Evolutionary conservation across 53 echinoderm and acorn worm genomes (phyloP).

Genomic region (Antedon mediterranea): DNA sequence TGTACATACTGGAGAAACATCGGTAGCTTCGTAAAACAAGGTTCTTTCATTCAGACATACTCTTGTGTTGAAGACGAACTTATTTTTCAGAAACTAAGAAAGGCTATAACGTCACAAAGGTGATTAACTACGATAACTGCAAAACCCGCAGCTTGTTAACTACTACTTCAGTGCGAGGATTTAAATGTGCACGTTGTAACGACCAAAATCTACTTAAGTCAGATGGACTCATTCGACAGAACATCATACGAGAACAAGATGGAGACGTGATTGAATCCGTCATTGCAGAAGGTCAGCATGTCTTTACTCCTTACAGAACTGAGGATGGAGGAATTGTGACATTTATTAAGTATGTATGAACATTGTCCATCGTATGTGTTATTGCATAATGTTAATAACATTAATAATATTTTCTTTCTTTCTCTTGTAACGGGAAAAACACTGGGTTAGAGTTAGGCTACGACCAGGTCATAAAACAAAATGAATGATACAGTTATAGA

Average conservation of each 20-base stretch:
- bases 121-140: slow-evolving; percentile 20
- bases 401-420: too few species aligned
- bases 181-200: not conserved
- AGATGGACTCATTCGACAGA: slow-evolving; percentile 6
- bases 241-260: slow-evolving; percentile 27
- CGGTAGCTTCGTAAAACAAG: too few species aligned
- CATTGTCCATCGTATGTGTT: not conserved
- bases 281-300: slow-evolving; percentile 25
- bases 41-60: too few species aligned
- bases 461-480: too few species aligned
- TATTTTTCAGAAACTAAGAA: not conserved
- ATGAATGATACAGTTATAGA: too few species aligned
- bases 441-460: too few species aligned
- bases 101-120: slow-evolving; percentile 37
- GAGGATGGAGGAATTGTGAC: slow-evolving; percentile 30
- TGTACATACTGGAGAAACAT: too few species aligned
- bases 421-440: too few species aligned
- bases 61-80: too few species aligned
- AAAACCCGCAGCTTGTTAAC: slow-evolving; percentile 10
- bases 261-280: slow-evolving; percentile 45
- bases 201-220: not conserved
- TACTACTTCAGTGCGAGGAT: slow-evolving; percentile 8
- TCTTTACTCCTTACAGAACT: slow-evolving; percentile 33
- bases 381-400: too few species aligned
- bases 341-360: slow-evolving; percentile 52